Evolutionary conservation across 2,888 invertebrate genomes (phyloP).

Genomic region (Protophormia terraenovae): DNA sequence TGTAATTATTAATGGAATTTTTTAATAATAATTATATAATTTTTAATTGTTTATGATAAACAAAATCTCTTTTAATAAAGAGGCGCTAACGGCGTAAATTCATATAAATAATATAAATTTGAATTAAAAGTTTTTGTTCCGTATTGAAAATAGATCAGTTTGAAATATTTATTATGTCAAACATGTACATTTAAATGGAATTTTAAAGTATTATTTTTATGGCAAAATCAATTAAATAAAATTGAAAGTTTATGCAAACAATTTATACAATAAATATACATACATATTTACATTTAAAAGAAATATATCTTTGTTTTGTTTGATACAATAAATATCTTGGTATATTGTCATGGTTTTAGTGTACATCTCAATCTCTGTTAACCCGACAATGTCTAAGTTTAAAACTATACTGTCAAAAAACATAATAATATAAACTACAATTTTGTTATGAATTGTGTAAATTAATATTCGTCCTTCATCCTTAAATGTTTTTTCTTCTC

Average conservation of each 20-base stretch:
- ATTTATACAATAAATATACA: too few relatives aligned
- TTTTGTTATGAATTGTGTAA: too few relatives aligned
- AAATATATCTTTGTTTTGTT: slow-evolving; percentile 6
- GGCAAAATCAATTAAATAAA: slow-evolving; percentile 28
- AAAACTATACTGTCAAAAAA: too few relatives aligned
- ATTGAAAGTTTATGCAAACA: slow-evolving; percentile 20
- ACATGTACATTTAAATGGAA: neutral
- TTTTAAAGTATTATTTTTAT: slow-evolving; percentile 12
- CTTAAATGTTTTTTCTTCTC: too few relatives aligned
- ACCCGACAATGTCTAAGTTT: too few relatives aligned
- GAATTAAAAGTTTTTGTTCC: neutral
- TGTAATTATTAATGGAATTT: too few relatives aligned
- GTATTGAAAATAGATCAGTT: neutral
- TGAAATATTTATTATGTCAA: slow-evolving; percentile 16
- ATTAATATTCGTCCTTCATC: too few relatives aligned
- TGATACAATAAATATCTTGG: neutral
- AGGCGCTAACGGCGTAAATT: neutral
- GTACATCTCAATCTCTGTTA: neutral
- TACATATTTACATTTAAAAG: neutral
- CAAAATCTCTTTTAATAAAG: neutral
- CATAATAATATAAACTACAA: too few relatives aligned
- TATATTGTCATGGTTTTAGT: neutral
- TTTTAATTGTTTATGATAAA: too few relatives aligned
- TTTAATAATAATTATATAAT: too few relatives aligned
- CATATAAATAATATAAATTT: neutral